Conservation (phyloP, 2,797 vertebrate species). For the Gymnopithys bicolor region DNA sequence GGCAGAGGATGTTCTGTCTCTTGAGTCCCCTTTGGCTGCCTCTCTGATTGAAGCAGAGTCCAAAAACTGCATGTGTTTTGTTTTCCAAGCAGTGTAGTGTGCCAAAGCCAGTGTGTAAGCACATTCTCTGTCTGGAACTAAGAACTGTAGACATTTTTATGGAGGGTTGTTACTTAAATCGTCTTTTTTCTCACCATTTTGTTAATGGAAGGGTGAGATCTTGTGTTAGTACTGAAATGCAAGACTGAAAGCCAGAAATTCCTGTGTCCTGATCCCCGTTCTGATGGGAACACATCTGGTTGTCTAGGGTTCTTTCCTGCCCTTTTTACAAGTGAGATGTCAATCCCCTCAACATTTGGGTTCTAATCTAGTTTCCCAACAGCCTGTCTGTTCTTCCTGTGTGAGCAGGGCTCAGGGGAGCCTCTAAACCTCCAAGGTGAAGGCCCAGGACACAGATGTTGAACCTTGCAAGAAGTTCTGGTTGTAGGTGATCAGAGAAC, state of each 20-base stretch:
- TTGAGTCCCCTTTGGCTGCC: conserved; percentile 40
- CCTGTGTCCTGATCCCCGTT: not conserved
- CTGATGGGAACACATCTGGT: not conserved
- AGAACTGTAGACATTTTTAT: conserved; percentile 33
- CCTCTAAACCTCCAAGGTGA: not conserved
- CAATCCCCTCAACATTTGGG: not conserved
- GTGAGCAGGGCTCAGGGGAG: not conserved
- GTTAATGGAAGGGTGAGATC: not conserved
- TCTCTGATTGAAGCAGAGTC: conserved; percentile 31
- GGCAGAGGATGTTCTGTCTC: conserved; percentile 61
- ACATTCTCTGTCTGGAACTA: conserved; percentile 62
- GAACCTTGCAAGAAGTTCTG: not conserved
- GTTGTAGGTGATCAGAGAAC: not conserved
- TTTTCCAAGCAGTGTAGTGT: conserved; percentile 11
- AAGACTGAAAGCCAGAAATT: conserved; percentile 5
- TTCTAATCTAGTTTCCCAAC: not conserved
- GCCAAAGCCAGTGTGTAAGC: conserved; percentile 55
- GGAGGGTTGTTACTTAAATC: not conserved
- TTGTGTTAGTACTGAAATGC: not conserved
- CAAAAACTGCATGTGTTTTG: conserved; percentile 52
- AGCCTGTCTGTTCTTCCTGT: not conserved
- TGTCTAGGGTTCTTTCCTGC: not conserved
- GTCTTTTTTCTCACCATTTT: not conserved
- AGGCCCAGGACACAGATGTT: not conserved
- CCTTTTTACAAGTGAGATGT: not conserved